These are phyloP conservation scores for Pedetes capensis DNA, from an alignment of 2,113 vertebrate genomes.

Conservation along the genomic window DNA sequence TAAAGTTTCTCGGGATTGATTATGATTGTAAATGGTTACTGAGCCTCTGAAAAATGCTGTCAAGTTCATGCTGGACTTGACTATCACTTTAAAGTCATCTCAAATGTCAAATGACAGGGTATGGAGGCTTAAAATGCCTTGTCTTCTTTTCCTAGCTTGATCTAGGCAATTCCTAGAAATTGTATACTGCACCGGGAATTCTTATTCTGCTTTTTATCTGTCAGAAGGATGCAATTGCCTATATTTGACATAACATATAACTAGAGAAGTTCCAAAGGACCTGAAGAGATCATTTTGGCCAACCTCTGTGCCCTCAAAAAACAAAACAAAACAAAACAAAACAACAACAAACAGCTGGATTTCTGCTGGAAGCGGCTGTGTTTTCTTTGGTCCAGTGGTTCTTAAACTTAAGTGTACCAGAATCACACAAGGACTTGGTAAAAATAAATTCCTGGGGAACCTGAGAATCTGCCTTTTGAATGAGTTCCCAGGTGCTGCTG, in stretches of 20 bases:
- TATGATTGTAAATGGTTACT: neutral
- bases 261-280: neutral
- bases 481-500: neutral
- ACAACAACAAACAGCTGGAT: neutral
- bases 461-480: neutral
- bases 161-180: neutral
- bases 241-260: neutral
- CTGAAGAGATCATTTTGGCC: neutral
- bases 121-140: neutral
- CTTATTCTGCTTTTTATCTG: neutral
- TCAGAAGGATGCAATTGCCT: neutral
- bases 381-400: neutral
- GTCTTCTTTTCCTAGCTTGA: neutral
- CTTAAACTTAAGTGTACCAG: neutral
- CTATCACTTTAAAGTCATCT: neutral
- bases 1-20: neutral
- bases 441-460: neutral
- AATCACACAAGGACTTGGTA: neutral
- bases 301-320: neutral
- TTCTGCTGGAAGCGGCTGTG: neutral
- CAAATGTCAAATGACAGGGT: neutral
- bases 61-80: neutral
- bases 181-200: neutral
- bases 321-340: neutral
- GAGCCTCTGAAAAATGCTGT: neutral